These are phyloP conservation scores for Cataglyphis hispanica DNA, from an alignment of 1,140 invertebrate species.

Conservation along the genomic window DNA sequence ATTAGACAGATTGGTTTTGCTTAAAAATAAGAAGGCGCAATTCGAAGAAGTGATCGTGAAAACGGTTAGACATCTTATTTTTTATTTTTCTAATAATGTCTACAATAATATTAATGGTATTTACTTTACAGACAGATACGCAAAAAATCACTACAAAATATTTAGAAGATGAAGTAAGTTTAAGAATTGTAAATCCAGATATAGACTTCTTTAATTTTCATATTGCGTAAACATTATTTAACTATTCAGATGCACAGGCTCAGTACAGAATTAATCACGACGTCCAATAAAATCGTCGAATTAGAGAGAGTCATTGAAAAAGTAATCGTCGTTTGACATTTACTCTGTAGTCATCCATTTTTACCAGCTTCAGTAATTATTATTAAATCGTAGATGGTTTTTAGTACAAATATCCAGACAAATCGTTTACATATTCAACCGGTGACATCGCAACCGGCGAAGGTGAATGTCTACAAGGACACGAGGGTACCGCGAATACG, in stretches of 20 bases:
- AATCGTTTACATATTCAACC: constrained; percentile 47
- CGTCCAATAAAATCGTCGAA: constrained; percentile 73
- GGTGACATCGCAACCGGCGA: constrained; percentile 53
- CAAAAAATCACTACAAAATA: constrained; percentile 74
- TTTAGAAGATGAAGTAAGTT: constrained; percentile 78
- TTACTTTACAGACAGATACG: constrained; percentile 74
- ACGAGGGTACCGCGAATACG: constrained; percentile 54
- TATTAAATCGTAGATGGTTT: constrained; percentile 78
- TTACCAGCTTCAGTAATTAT: constrained; percentile 62
- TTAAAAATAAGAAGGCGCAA: constrained; percentile 79
- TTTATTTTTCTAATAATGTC: neutral
- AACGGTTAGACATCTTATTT: constrained; percentile 68
- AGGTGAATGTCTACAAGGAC: constrained; percentile 31
- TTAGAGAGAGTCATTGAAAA: constrained; percentile 78
- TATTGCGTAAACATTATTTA: neutral
- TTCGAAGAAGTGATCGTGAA: constrained; percentile 80
- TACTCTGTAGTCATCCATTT: neutral
- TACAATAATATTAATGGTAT: neutral
- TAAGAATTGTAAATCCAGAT: neutral
- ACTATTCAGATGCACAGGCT: constrained; percentile 73
- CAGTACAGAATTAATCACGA: constrained; percentile 68
- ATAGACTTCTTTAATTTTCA: neutral
- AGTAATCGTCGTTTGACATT: constrained; percentile 68
- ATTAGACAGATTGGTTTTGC: constrained; percentile 73
- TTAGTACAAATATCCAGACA: constrained; percentile 71